Conservation (phyloP, 1,140 invertebrate genomes). For the Idris sp. region DNA sequence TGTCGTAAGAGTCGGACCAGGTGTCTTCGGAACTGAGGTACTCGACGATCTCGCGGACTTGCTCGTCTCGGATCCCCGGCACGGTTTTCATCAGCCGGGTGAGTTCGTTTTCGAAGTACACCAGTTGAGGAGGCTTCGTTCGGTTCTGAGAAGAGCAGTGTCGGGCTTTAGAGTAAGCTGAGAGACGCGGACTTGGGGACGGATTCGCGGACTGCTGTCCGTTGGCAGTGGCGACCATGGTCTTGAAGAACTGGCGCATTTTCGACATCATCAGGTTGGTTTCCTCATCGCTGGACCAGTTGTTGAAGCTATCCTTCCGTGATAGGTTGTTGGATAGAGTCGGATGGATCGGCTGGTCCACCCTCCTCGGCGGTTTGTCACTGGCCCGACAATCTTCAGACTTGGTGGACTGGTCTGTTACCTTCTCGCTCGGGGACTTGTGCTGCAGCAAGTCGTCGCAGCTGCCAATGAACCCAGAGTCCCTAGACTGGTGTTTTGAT, state of each 20-base stretch:
- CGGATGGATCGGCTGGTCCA: conserved; percentile 63
- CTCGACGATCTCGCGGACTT: conserved; percentile 93
- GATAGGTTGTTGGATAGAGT: conserved; percentile 76
- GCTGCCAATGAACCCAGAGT: conserved; percentile 92
- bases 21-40: conserved; percentile 94
- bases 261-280: conserved; percentile 97
- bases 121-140: conserved; percentile 88
- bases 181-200: conserved; percentile 78
- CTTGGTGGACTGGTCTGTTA: conserved; percentile 45
- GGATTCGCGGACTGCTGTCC: conserved; percentile 75
- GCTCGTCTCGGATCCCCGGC: conserved; percentile 91
- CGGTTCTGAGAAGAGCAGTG: conserved; percentile 78
- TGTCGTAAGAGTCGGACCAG: conserved; percentile 94
- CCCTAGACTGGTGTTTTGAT: conserved; percentile 87
- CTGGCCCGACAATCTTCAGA: too few relatives aligned
- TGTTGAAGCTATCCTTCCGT: conserved; percentile 93
- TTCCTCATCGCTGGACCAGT: conserved; percentile 95
- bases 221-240: conserved; percentile 85
- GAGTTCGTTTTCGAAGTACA: conserved; percentile 92
- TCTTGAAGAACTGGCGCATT: conserved; percentile 94
- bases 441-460: conserved; percentile 90
- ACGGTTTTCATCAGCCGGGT: conserved; percentile 95
- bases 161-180: conserved; percentile 75
- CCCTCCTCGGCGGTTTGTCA: conserved; percentile 49
- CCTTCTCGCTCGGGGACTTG: conserved; percentile 64